Percentiles rank a stretch among this genome's conserved stretches.
phyloP scores from a whole-genome alignment of 2,113 vertebrate species.

The Myotis lucifugus region DNA sequence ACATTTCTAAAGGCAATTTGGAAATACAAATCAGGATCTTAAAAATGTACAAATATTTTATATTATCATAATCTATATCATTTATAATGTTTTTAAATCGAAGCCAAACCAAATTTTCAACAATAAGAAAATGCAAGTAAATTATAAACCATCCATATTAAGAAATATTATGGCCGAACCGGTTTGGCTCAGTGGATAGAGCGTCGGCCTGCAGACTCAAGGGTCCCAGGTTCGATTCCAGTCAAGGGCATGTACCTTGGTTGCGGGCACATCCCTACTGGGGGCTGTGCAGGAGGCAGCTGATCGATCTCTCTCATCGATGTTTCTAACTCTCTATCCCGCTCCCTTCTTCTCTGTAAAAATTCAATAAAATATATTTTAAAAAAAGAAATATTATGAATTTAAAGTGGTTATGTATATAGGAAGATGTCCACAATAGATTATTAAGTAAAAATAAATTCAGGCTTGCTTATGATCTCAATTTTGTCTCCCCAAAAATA shows the following conservation, averaged over 20 bases:
- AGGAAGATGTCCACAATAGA: neutral
- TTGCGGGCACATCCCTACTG: no score
- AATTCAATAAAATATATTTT: no score
- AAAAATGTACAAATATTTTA: constrained; percentile 13
- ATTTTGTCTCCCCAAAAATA: neutral
- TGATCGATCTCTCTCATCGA: no score
- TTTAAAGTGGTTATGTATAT: neutral
- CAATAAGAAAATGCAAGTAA: constrained; percentile 13
- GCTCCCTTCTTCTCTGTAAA: no score
- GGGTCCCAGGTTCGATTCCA: no score
- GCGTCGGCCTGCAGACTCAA: no score
- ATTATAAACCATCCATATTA: neutral
- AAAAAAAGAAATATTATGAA: neutral
- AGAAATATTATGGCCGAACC: neutral
- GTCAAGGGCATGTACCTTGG: no score
- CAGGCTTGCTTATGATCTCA: neutral
- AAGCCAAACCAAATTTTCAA: constrained; percentile 17
- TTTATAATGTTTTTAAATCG: neutral
- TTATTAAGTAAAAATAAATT: neutral
- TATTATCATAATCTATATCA: neutral
- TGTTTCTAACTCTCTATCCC: no score
- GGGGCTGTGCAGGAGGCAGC: no score
- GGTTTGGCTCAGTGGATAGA: no score
- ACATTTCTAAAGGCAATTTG: constrained; percentile 30
- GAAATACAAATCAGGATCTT: neutral